Evolutionary conservation across 2,888 invertebrate genomes (phyloP).

Genomic region (Drosophila vallismaia): DNA sequence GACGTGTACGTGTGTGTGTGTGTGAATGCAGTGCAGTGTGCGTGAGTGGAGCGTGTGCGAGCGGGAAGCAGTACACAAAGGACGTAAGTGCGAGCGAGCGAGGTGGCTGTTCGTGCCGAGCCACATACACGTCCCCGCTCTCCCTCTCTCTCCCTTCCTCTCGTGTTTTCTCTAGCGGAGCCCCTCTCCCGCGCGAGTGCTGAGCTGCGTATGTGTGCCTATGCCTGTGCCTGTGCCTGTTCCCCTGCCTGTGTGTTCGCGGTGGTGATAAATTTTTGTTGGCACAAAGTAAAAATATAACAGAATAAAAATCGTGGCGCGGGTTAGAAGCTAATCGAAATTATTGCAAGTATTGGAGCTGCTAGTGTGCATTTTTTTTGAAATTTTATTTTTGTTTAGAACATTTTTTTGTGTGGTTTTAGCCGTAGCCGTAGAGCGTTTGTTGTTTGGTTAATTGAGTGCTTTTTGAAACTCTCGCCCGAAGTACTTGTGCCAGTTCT

Average conservation of each 20-base stretch:
- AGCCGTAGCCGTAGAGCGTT: conserved; percentile 4
- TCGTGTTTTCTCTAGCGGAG: conserved; percentile 5
- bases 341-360: conserved; percentile 39
- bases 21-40: conserved; percentile 23
- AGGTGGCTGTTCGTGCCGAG: conserved; percentile 1
- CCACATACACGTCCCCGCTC: conserved; percentile 1
- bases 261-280: conserved; percentile 74
- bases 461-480: conserved; percentile 21
- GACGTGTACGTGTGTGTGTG: conserved; percentile 47
- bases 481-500: conserved; percentile 25
- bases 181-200: conserved; percentile 15
- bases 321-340: conserved; percentile 35
- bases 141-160: conserved; percentile 2
- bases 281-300: conserved; percentile 77
- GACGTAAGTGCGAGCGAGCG: not conserved
- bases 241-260: conserved; percentile 34
- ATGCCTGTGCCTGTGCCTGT: not conserved
- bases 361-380: conserved; percentile 10
- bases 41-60: conserved; percentile 33
- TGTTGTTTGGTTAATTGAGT: conserved; percentile 42
- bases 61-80: conserved; percentile 63
- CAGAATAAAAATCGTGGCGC: conserved; percentile 54
- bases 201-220: conserved; percentile 44
- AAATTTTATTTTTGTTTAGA: conserved; percentile 15
- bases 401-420: conserved; percentile 6